phyloP scores from a whole-genome alignment of 53 echinoderm and acorn worm species.

The Hippasteria phrygiana region DNA sequence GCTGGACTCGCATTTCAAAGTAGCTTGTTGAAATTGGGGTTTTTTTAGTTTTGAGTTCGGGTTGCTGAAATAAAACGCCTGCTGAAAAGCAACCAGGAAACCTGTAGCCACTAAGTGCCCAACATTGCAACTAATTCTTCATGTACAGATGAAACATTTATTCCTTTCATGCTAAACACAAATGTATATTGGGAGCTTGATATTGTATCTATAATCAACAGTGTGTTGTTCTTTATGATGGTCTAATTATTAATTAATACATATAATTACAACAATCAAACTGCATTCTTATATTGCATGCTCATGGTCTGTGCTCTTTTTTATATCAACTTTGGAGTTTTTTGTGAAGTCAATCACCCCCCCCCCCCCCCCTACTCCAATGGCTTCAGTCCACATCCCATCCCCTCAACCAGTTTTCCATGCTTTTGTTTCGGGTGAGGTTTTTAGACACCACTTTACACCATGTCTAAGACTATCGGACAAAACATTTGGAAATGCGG shows the following conservation, averaged over 20 bases:
- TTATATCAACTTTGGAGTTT: too few relatives aligned
- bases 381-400: too few relatives aligned
- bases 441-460: too few relatives aligned
- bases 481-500: too few relatives aligned
- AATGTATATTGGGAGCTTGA: not conserved
- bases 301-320: too few relatives aligned
- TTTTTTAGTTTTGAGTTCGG: not conserved
- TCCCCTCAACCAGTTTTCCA: too few relatives aligned
- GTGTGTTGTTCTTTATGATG: not conserved
- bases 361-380: too few relatives aligned
- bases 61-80: not conserved
- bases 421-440: too few relatives aligned
- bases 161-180: not conserved
- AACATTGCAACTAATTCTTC: not conserved
- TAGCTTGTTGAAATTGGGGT: not conserved
- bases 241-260: not conserved
- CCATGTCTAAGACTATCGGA: too few relatives aligned
- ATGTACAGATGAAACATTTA: not conserved
- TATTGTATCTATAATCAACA: not conserved
- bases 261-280: not conserved
- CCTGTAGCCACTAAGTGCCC: conserved; percentile 33
- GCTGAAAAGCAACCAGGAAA: not conserved
- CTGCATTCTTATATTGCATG: not conserved
- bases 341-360: too few relatives aligned
- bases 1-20: conserved; percentile 15